phyloP scores from a whole-genome alignment of 1,140 invertebrate genomes.

The Apocrypta bakeri region DNA sequence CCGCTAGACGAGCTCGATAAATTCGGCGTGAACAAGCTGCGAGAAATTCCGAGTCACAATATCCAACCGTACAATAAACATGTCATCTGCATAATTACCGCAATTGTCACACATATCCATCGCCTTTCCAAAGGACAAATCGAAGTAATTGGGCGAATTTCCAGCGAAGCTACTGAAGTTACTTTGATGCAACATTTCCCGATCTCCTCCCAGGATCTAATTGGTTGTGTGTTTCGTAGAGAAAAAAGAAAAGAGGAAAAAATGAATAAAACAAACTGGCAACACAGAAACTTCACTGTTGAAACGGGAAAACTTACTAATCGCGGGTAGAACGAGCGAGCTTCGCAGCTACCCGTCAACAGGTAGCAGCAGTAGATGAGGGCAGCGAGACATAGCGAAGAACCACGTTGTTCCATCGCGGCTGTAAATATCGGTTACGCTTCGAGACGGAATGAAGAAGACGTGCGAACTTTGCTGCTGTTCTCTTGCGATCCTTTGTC shows the following conservation, averaged over 20 bases:
- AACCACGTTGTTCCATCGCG: background rate
- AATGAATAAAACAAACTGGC: background rate
- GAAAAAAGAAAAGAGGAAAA: background rate
- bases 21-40: too few relatives aligned
- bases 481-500: background rate
- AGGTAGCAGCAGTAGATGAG: background rate
- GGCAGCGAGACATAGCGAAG: background rate
- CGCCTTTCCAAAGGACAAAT: conserved; percentile 54
- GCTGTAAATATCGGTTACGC: background rate
- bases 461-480: background rate
- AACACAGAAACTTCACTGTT: background rate
- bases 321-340: conserved; percentile 1
- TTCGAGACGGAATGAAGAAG: background rate
- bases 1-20: too few relatives aligned
- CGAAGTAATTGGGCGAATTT: conserved; percentile 54
- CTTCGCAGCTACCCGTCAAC: background rate
- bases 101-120: conserved; percentile 66
- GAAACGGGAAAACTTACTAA: conserved; percentile 19
- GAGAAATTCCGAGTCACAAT: too few relatives aligned
- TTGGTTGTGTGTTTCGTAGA: conserved; percentile 2
- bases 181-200: conserved; percentile 53
- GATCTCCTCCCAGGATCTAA: conserved; percentile 36
- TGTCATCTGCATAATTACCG: conserved; percentile 60
- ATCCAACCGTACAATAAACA: background rate
- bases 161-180: background rate